Conservation (phyloP, 2,888 invertebrate genomes). For the Hirtodrosophila histrioides region DNA sequence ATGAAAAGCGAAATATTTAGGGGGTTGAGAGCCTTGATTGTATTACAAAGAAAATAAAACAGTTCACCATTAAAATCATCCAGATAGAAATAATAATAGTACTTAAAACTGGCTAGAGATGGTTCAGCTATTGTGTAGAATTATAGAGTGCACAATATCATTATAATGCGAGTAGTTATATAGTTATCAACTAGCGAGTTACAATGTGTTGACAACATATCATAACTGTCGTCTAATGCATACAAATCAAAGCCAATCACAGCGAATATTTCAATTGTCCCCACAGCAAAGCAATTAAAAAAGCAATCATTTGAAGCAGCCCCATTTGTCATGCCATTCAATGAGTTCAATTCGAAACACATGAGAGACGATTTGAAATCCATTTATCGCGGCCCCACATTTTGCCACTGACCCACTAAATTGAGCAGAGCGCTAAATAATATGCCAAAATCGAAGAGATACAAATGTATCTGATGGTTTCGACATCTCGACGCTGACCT, state of each 20-base stretch:
- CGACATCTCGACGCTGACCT: slow-evolving; percentile 35
- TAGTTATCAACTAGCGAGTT: neutral
- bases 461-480: slow-evolving; percentile 5
- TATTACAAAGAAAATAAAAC: too few species aligned
- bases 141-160: too few species aligned
- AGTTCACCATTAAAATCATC: too few species aligned
- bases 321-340: slow-evolving; percentile 29
- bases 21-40: too few species aligned
- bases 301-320: slow-evolving; percentile 34
- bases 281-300: slow-evolving; percentile 40
- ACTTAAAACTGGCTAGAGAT: too few species aligned
- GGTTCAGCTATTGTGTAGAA: too few species aligned
- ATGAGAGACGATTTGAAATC: slow-evolving; percentile 14
- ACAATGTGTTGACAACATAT: slow-evolving; percentile 10
- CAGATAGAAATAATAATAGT: too few species aligned
- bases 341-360: slow-evolving; percentile 41
- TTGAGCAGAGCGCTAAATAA: slow-evolving; percentile 46
- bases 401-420: slow-evolving; percentile 41
- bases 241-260: slow-evolving; percentile 43
- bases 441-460: slow-evolving; percentile 39
- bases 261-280: slow-evolving; percentile 41
- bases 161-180: neutral
- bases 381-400: slow-evolving; percentile 26
- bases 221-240: slow-evolving; percentile 2
- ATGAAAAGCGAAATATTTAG: too few species aligned